A percentile compares a stretch with the other conserved stretches of the same genome.
These are phyloP conservation scores for Allacma fusca DNA, from an alignment of 2,888 invertebrate species.

Conservation along the genomic window DNA sequence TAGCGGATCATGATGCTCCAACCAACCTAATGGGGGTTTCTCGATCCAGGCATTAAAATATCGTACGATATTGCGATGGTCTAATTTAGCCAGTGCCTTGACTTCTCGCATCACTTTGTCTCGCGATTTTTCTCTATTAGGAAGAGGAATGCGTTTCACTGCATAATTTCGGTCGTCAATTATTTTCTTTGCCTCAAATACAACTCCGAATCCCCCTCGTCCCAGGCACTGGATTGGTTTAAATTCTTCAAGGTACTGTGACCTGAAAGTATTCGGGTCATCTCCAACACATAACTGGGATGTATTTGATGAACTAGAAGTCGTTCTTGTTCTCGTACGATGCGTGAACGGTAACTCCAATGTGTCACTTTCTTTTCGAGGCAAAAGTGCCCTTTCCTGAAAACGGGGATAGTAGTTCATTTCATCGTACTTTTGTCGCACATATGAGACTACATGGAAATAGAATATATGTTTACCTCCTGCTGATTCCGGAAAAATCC, in stretches of 20 bases:
- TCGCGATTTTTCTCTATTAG: constrained; percentile 80
- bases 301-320: constrained; percentile 50
- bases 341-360: constrained; percentile 7
- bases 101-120: constrained; percentile 94
- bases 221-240: constrained; percentile 82
- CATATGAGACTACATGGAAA: too few species aligned
- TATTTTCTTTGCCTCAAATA: constrained; percentile 92
- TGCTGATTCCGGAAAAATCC: constrained; percentile 51
- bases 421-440: too few species aligned
- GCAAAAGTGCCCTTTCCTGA: constrained; percentile 33
- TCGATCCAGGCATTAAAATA: constrained; percentile 97
- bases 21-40: constrained; percentile 87
- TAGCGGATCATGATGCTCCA: constrained; percentile 77
- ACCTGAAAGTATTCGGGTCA: constrained; percentile 65
- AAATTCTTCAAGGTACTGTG: constrained; percentile 85
- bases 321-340: constrained; percentile 47
- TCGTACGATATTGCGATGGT: constrained; percentile 93
- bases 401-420: background rate
- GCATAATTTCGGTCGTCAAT: constrained; percentile 95
- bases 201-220: constrained; percentile 94
- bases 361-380: constrained; percentile 6
- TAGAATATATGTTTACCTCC: too few species aligned
- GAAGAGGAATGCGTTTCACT: constrained; percentile 89
- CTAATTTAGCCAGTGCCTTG: constrained; percentile 89
- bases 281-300: constrained; percentile 51